A percentile compares a stretch with the other conserved stretches of the same genome.
phyloP scores from a whole-genome alignment of 2,113 vertebrate species.

The Mohoua ochrocephala region DNA sequence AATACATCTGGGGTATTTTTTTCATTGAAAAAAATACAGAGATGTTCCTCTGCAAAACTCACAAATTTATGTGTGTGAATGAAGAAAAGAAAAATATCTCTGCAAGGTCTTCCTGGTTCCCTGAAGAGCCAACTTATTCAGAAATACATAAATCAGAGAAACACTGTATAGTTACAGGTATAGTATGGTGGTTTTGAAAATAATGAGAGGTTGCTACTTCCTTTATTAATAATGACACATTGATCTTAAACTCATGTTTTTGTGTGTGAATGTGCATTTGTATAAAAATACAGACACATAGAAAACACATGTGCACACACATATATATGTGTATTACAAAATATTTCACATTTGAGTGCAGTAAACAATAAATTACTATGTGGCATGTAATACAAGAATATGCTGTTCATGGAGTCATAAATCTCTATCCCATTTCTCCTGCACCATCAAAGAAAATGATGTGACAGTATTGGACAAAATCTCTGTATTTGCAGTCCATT shows the following conservation, averaged over 20 bases:
- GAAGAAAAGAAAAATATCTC: not conserved
- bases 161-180: not conserved
- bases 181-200: not conserved
- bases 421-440: not conserved
- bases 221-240: not conserved
- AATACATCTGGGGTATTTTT: not conserved
- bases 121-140: not conserved
- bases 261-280: not conserved
- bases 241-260: not conserved
- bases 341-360: not conserved
- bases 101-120: not conserved
- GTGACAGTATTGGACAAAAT: not conserved
- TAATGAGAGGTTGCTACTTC: not conserved
- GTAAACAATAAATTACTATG: not conserved
- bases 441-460: not conserved
- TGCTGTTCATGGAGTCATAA: not conserved
- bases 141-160: not conserved
- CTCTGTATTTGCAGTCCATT: not conserved
- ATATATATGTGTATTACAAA: not conserved
- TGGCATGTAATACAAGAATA: not conserved
- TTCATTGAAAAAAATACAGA: not conserved
- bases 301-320: not conserved
- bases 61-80: not conserved
- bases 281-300: not conserved
- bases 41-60: not conserved